Conservation (phyloP, 1,140 invertebrate genomes). For the Marisa cornuarietis region DNA sequence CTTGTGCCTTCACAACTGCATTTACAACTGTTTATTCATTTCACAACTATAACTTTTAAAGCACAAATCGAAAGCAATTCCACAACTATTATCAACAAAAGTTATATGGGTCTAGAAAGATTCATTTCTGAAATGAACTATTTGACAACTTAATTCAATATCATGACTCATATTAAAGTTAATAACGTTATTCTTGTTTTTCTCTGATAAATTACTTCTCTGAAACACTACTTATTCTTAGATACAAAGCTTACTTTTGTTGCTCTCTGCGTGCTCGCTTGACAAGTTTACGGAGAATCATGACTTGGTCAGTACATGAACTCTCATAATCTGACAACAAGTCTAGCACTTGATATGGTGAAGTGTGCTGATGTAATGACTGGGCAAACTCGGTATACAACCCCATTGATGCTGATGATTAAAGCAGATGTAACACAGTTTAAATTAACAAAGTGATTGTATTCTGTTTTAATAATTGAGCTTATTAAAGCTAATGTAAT, state of each 20-base stretch:
- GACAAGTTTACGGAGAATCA: conserved; percentile 47
- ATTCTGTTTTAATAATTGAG: too few species aligned
- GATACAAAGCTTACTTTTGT: conserved; percentile 40
- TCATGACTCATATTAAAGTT: too few species aligned
- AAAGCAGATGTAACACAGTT: background rate
- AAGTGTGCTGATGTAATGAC: conserved; percentile 34
- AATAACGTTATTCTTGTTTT: too few species aligned
- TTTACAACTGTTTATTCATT: too few species aligned
- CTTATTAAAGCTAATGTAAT: too few species aligned
- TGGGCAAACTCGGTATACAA: conserved; percentile 53
- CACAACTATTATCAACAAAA: too few species aligned
- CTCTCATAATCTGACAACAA: conserved; percentile 51
- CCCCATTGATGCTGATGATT: conserved; percentile 48
- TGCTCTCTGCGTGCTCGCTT: conserved; percentile 44
- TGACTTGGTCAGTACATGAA: conserved; percentile 50
- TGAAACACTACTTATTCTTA: too few species aligned
- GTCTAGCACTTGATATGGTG: conserved; percentile 46
- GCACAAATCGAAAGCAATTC: background rate
- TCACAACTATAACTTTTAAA: background rate
- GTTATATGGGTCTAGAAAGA: too few species aligned
- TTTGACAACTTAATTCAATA: too few species aligned
- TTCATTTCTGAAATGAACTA: too few species aligned
- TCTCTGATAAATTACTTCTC: too few species aligned
- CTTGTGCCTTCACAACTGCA: background rate
- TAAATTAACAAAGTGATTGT: too few species aligned